phyloP scores from a whole-genome alignment of 37 sponge, comb jelly and placozoan species.

The Axinella damicornis region DNA sequence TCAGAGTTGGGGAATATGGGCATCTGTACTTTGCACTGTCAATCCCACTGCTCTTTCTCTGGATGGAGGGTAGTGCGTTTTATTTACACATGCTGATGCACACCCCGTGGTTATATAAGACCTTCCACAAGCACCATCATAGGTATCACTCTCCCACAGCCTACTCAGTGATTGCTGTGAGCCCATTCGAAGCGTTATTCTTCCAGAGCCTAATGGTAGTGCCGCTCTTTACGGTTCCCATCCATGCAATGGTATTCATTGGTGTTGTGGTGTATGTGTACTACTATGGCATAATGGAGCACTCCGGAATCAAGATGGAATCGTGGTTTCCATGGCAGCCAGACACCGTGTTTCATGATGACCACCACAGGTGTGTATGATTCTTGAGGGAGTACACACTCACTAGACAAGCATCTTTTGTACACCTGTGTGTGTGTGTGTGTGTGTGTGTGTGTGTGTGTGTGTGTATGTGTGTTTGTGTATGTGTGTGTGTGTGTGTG shows the following conservation, averaged over 20 bases:
- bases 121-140: constrained; percentile 56
- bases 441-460: too few species aligned
- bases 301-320: constrained; percentile 60
- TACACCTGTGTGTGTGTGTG: too few species aligned
- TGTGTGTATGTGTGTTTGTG: too few species aligned
- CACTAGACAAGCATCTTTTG: too few species aligned
- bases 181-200: constrained; percentile 33
- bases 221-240: constrained; percentile 37
- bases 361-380: constrained; percentile 45
- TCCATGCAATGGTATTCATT: constrained; percentile 41
- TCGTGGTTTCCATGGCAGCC: constrained; percentile 65
- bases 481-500: too few species aligned
- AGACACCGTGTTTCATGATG: constrained; percentile 54
- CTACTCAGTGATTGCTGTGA: constrained; percentile 34
- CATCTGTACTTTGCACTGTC: constrained; percentile 32
- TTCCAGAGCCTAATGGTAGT: constrained; percentile 17
- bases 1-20: constrained; percentile 47
- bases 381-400: too few species aligned
- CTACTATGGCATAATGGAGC: constrained; percentile 61
- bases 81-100: constrained; percentile 51
- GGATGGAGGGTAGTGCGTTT: constrained; percentile 46
- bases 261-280: constrained; percentile 31
- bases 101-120: constrained; percentile 45
- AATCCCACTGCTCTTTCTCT: constrained; percentile 37
- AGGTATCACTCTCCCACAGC: neutral